Conservation (phyloP, 53 echinoderm and acorn worm species). For the Echinometra lucunter region DNA sequence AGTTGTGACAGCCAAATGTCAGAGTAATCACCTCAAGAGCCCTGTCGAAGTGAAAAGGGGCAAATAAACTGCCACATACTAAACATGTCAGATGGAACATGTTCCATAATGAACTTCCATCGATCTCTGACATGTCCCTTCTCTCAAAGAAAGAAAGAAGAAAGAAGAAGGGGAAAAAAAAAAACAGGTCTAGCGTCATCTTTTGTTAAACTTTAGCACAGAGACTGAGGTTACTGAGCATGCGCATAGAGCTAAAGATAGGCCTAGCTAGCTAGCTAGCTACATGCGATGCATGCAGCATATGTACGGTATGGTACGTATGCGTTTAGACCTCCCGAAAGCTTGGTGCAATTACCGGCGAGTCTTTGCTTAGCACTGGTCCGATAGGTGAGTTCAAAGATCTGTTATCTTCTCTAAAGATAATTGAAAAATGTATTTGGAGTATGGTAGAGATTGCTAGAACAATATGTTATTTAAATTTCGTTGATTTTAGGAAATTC, state of each 20-base stretch:
- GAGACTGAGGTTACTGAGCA: conserved; percentile 9
- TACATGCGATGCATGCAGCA: too few relatives aligned
- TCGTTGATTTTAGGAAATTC: background rate
- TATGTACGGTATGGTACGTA: background rate
- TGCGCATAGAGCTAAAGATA: background rate
- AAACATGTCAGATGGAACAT: too few relatives aligned
- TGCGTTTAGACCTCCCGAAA: background rate
- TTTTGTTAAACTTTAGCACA: background rate
- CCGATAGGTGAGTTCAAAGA: background rate
- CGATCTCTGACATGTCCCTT: too few relatives aligned
- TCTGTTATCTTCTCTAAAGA: background rate
- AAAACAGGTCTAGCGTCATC: background rate
- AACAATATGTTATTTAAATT: background rate
- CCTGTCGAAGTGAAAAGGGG: too few relatives aligned
- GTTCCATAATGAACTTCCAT: too few relatives aligned
- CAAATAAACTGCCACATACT: too few relatives aligned
- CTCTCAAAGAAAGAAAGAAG: too few relatives aligned
- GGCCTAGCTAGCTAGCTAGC: too few relatives aligned
- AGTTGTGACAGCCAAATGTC: too few relatives aligned
- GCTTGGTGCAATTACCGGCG: background rate
- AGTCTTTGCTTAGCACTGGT: background rate
- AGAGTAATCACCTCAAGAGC: too few relatives aligned
- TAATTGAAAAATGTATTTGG: background rate
- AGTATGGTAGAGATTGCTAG: background rate
- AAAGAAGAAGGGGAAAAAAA: background rate